Percentiles rank a stretch among this genome's conserved stretches.
Conservation (phyloP, 2,797 vertebrate genomes). For the Fundulus diaphanus region DNA sequence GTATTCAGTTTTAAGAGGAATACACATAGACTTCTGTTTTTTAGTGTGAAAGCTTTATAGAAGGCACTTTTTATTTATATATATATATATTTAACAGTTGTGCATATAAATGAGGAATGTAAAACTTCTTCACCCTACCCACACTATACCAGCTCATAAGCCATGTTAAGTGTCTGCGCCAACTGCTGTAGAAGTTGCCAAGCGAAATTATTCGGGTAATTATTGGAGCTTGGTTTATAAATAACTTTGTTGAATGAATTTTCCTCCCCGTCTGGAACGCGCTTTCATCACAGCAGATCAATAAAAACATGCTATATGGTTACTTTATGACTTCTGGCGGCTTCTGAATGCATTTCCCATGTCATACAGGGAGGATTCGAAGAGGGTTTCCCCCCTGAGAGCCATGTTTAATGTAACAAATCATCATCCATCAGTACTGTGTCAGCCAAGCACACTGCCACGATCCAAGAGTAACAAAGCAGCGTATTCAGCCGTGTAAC, state of each 20-base stretch:
- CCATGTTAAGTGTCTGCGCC: conserved; percentile 27
- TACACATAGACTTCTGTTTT: conserved; percentile 29
- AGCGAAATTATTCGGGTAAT: conserved; percentile 38
- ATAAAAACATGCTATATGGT: conserved; percentile 32
- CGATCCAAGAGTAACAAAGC: conserved; percentile 73
- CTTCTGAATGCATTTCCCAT: conserved; percentile 72
- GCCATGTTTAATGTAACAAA: conserved; percentile 53
- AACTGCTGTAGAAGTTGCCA: conserved; percentile 12
- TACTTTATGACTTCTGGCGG: conserved; percentile 56
- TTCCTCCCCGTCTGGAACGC: conserved; percentile 44
- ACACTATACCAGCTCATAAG: conserved; percentile 13
- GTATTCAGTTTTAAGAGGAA: conserved; percentile 42
- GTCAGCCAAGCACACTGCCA: conserved; percentile 50
- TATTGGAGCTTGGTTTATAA: conserved; percentile 43
- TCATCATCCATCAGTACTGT: conserved; percentile 63
- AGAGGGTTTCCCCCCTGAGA: conserved; percentile 55
- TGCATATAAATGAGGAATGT: not conserved
- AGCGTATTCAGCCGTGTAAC: conserved; percentile 36
- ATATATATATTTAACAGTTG: not conserved
- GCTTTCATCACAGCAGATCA: conserved; percentile 60
- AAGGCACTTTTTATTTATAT: not conserved
- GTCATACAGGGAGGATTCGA: conserved; percentile 49
- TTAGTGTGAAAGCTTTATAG: not conserved
- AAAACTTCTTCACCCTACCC: conserved; percentile 5
- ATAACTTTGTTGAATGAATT: conserved; percentile 35